Conservation (phyloP, 1,140 invertebrate genomes). For the Anastrepha ludens region DNA sequence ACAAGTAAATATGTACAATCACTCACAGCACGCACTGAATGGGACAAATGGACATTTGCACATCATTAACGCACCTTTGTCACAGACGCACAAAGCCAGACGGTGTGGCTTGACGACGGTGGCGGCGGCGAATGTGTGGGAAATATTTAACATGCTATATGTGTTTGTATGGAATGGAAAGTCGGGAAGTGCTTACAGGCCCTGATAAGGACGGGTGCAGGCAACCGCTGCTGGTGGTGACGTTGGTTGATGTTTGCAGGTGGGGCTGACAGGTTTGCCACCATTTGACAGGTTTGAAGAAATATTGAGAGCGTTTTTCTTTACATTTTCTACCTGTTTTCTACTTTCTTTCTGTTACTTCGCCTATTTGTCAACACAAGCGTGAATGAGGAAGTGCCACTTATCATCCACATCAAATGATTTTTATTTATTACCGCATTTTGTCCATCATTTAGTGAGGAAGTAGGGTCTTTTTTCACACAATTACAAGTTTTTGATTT, state of each 20-base stretch:
- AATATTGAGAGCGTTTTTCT: background rate
- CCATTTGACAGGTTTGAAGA: slow-evolving; percentile 24
- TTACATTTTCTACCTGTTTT: background rate
- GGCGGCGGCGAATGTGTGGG: background rate
- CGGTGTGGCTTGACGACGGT: background rate
- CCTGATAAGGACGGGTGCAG: background rate
- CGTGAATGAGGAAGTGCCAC: slow-evolving; percentile 21
- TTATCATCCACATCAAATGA: slow-evolving; percentile 26
- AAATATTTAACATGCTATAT: background rate
- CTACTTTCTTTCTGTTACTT: background rate
- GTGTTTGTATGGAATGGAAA: no score
- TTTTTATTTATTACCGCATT: slow-evolving; percentile 12
- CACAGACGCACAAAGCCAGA: background rate
- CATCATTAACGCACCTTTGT: slow-evolving; percentile 49
- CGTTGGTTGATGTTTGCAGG: background rate
- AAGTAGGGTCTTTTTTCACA: background rate
- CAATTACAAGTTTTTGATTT: background rate
- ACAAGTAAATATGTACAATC: no score
- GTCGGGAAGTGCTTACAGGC: background rate
- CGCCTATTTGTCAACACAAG: slow-evolving; percentile 38
- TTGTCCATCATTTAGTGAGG: slow-evolving; percentile 4
- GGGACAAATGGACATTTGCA: background rate
- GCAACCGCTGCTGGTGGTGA: background rate
- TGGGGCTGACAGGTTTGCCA: background rate
- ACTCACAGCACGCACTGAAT: background rate